Percentiles rank a stretch among this genome's conserved stretches.
phyloP scores from a whole-genome alignment of 2,888 invertebrate genomes.

The Drosophila stalkeri region DNA sequence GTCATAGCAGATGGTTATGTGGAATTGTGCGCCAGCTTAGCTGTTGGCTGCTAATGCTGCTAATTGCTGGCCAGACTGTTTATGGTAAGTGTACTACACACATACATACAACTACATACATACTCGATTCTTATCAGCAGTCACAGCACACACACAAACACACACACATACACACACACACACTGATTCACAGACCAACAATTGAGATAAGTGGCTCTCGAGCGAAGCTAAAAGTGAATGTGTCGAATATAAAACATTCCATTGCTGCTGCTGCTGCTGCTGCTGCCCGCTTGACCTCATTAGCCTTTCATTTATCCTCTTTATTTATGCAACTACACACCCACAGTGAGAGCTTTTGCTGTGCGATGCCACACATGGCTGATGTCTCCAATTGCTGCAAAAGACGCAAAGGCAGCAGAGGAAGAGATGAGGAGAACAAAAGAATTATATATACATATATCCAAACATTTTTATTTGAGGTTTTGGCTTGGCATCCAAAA shows the following conservation, averaged over 20 bases:
- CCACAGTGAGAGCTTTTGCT: slow-evolving; percentile 12
- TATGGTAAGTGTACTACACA: slow-evolving; percentile 63
- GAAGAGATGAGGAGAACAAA: too few relatives aligned
- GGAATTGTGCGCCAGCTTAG: slow-evolving; percentile 36
- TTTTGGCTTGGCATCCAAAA: slow-evolving; percentile 49
- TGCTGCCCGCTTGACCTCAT: slow-evolving; percentile 69
- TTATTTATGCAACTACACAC: slow-evolving; percentile 66
- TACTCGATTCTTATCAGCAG: slow-evolving; percentile 40
- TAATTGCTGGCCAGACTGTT: slow-evolving; percentile 75
- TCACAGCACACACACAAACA: slow-evolving; percentile 27
- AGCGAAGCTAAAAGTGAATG: slow-evolving; percentile 48
- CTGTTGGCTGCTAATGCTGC: slow-evolving; percentile 70
- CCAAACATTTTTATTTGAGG: slow-evolving; percentile 61
- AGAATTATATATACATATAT: neutral
- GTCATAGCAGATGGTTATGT: slow-evolving; percentile 36
- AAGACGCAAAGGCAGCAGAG: neutral
- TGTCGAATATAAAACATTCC: slow-evolving; percentile 52
- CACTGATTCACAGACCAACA: slow-evolving; percentile 25
- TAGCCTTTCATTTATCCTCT: slow-evolving; percentile 65
- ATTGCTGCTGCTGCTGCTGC: slow-evolving; percentile 33
- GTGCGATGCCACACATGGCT: slow-evolving; percentile 40
- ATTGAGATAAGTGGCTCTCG: slow-evolving; percentile 62
- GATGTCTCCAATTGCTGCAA: slow-evolving; percentile 57
- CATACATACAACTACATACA: neutral
- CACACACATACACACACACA: slow-evolving; percentile 9